Base-by-base conservation (phyloP, 23 tunicate species). In the Halocynthia aurantium region DNA sequence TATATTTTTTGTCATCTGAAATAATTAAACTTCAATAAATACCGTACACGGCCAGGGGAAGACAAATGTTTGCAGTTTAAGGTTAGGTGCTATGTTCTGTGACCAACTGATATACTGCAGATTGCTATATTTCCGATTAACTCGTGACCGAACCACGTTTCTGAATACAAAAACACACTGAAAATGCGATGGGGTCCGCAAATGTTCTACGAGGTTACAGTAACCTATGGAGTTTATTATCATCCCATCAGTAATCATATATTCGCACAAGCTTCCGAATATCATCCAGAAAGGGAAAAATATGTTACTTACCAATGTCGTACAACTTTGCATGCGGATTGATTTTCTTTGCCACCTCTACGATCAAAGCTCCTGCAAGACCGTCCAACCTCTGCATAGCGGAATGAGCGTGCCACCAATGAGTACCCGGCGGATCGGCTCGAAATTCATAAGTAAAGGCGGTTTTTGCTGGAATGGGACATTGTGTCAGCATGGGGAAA, bases 381-480 rank as follows among this genome's bases (percentile, higher is more conserved):
- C 64, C 64, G 64, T 60, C 64, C 17, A 15, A 15, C 17, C 64
- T 60, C 17, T 60, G 64, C 17, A 60, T 15, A 15, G 17, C 4
- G n/a, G 64, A 60, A 60, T 60, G 64, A 60, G 64, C 64, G 4
- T 60, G 64, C 64, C 64, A 60, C 64, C 64, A 60, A 60, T 60
- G 64, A 60, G 64, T 60, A 60, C 64, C 64, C 17, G 64, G 17
- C 4, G 17, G 17, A 2, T 60, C 17, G 4, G 17, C n/a, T 15
- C 17, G 64, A 60, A 60, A 60, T 17, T 60, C 17, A 60, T 60
- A 60, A 60, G n/a, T 60, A 60, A 60, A 60, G 64, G 2, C 17
- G 2, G 17, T 1, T 60, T 60, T 60, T 60, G n/a, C 64, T 17
- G 64, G 17, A 15, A 60, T 60, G 2, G 64, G 64, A 60, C 64